Conservation (phyloP, 2,888 invertebrate species). For the Enchytraeus crypticus region DNA sequence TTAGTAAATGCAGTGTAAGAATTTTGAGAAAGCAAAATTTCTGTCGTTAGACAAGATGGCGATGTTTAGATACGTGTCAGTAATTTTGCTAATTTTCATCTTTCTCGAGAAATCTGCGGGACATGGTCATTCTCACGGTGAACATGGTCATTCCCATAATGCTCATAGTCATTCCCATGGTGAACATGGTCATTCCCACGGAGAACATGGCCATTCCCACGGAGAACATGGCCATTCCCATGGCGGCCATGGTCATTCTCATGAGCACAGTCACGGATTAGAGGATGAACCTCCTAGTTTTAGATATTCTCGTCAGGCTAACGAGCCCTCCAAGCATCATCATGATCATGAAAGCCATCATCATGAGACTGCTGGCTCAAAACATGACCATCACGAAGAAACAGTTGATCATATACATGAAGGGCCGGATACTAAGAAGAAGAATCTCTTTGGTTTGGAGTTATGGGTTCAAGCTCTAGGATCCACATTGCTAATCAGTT, state of each 20-base stretch:
- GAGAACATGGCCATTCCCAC: not conserved
- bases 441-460: conserved; percentile 37
- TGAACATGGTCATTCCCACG: not conserved
- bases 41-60: too few species aligned
- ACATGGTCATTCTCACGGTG: too few species aligned
- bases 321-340: conserved; percentile 40
- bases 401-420: conserved; percentile 7
- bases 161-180: too few species aligned
- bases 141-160: too few species aligned
- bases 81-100: too few species aligned
- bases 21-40: too few species aligned
- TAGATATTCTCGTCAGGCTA: conserved; percentile 73
- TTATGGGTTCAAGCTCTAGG: conserved; percentile 74
- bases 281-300: conserved; percentile 60
- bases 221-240: conserved; percentile 3
- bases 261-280: conserved; percentile 25
- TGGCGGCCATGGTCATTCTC: conserved; percentile 18
- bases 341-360: conserved; percentile 21
- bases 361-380: conserved; percentile 22
- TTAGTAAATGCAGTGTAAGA: too few species aligned
- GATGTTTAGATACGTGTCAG: too few species aligned
- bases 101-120: too few species aligned
- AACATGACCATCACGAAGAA: conserved; percentile 21
- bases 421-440: conserved; percentile 21
- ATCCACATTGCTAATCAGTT: conserved; percentile 85